These are phyloP conservation scores for Sebastes vulpes DNA, from an alignment of 2,797 vertebrate genomes.

Conservation along the genomic window DNA sequence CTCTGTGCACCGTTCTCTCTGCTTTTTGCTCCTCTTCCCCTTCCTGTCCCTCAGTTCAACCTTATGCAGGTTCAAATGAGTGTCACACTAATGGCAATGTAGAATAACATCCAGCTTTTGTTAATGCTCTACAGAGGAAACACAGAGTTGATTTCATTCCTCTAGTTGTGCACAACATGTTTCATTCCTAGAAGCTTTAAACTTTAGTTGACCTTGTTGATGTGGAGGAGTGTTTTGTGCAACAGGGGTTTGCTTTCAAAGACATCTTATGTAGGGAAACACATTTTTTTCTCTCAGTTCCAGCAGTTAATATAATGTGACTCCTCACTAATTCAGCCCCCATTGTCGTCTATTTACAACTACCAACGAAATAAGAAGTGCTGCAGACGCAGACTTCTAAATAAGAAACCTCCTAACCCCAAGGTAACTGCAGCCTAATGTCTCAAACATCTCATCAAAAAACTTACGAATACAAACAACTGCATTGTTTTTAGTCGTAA, in stretches of 20 bases:
- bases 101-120: constrained; percentile 45
- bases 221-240: constrained; percentile 26
- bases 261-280: constrained; percentile 18
- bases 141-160: constrained; percentile 33
- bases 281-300: not conserved
- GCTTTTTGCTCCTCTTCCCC: constrained; percentile 31
- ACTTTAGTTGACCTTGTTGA: constrained; percentile 54
- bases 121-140: constrained; percentile 53
- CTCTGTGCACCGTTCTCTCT: constrained; percentile 40
- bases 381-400: not conserved
- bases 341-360: constrained; percentile 8
- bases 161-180: not conserved
- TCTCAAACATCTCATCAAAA: not conserved
- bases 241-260: constrained; percentile 45
- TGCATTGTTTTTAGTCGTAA: not conserved
- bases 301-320: constrained; percentile 4
- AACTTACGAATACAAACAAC: not conserved
- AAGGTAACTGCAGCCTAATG: not conserved
- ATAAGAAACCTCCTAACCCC: not conserved
- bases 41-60: constrained; percentile 15
- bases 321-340: constrained; percentile 14
- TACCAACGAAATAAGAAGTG: not conserved
- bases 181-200: constrained; percentile 34
- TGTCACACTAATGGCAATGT: constrained; percentile 47
- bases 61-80: constrained; percentile 40